Evolutionary conservation across 2,113 vertebrate species (phyloP).

Genomic region (Lanius collurio): DNA sequence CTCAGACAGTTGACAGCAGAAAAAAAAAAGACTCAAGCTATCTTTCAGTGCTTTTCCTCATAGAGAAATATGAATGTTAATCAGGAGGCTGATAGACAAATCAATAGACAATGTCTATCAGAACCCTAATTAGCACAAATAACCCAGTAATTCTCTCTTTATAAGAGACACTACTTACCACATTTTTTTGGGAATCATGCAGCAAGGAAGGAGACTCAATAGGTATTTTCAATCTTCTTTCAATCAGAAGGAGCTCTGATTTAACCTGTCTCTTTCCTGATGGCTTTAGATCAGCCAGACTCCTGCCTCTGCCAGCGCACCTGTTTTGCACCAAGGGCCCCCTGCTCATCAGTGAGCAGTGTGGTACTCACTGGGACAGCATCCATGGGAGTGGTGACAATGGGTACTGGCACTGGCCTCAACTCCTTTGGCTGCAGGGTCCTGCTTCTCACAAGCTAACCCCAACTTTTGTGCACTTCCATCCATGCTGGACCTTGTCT

Average conservation of each 20-base stretch:
- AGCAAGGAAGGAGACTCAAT: neutral
- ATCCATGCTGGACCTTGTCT: neutral
- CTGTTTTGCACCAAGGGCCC: neutral
- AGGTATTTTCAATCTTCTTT: neutral
- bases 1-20: neutral
- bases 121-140: neutral
- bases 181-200: neutral
- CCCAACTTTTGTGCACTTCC: neutral
- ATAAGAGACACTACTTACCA: neutral
- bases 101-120: neutral
- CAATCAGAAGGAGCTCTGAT: neutral
- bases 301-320: neutral
- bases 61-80: neutral
- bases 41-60: neutral
- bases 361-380: neutral
- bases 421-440: neutral
- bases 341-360: neutral
- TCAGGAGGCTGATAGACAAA: neutral
- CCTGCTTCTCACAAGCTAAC: neutral
- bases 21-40: neutral
- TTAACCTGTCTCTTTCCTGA: neutral
- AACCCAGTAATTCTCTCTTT: neutral
- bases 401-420: accelerated
- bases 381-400: accelerated
- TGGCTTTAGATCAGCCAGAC: neutral